Conservation (phyloP, 2,113 vertebrate genomes). For the Protobothrops flavoviridis region DNA sequence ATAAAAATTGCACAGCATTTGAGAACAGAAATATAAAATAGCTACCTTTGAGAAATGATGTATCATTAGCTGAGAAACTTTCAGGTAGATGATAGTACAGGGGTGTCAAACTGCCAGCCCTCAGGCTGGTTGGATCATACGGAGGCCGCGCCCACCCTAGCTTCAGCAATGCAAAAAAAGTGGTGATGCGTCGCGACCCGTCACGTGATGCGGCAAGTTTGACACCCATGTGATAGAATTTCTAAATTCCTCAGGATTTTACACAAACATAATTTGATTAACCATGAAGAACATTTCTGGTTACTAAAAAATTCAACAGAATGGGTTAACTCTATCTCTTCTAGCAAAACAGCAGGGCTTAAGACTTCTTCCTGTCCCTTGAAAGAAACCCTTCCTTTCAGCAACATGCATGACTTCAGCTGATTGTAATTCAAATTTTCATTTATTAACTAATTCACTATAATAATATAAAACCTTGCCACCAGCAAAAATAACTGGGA, state of each 20-base stretch:
- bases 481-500: not conserved
- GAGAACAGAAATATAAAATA: constrained; percentile 24
- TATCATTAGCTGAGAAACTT: constrained; percentile 6
- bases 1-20: constrained; percentile 12
- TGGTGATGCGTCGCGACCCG: too few relatives aligned
- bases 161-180: too few relatives aligned
- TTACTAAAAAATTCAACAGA: not conserved
- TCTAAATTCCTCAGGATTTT: not conserved
- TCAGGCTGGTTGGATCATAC: too few relatives aligned
- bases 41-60: not conserved
- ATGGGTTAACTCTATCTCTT: not conserved
- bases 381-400: not conserved
- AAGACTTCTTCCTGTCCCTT: not conserved
- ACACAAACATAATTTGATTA: not conserved
- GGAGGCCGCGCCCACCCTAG: too few relatives aligned
- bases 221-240: not conserved
- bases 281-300: not conserved
- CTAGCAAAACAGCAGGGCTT: not conserved
- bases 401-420: not conserved
- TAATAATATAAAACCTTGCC: not conserved
- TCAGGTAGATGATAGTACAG: not conserved
- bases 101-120: too few relatives aligned
- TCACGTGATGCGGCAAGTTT: too few relatives aligned
- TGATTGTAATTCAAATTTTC: not conserved
- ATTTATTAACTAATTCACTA: not conserved